Percentiles rank a stretch among this genome's conserved stretches.
phyloP scores from a whole-genome alignment of 2,113 vertebrate genomes.

The Tautogolabrus adspersus region DNA sequence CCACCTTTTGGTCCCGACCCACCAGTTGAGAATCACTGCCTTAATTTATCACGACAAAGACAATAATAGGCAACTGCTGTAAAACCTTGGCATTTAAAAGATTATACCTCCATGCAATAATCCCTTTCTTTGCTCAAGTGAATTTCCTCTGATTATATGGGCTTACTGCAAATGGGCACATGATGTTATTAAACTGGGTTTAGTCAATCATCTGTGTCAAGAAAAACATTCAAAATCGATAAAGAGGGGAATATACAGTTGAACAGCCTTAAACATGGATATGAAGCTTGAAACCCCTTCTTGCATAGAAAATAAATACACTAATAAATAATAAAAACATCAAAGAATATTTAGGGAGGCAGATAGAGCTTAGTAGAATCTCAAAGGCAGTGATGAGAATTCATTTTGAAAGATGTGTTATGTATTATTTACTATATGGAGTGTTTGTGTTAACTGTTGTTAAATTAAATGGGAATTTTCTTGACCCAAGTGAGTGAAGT shows the following conservation, averaged over 20 bases:
- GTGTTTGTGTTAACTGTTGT: background rate
- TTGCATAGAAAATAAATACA: background rate
- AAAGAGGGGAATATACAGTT: background rate
- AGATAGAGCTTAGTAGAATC: background rate
- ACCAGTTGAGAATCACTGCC: no score
- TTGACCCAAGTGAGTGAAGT: background rate
- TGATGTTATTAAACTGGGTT: background rate
- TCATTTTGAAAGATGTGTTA: background rate
- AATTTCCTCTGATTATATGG: background rate
- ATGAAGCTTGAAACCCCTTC: background rate
- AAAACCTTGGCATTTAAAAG: background rate
- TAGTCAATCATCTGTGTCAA: background rate
- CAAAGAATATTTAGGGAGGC: background rate
- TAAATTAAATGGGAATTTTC: conserved; percentile 10
- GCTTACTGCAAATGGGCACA: background rate
- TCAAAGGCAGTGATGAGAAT: background rate
- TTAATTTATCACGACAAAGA: no score
- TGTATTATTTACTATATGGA: background rate
- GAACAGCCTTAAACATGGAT: background rate
- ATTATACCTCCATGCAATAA: background rate
- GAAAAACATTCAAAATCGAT: background rate
- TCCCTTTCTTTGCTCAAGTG: background rate
- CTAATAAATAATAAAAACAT: background rate
- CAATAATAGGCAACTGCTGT: no score
- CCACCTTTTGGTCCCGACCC: no score